phyloP scores from a whole-genome alignment of 2,113 vertebrate species.

The Neolamprologus devosi region DNA sequence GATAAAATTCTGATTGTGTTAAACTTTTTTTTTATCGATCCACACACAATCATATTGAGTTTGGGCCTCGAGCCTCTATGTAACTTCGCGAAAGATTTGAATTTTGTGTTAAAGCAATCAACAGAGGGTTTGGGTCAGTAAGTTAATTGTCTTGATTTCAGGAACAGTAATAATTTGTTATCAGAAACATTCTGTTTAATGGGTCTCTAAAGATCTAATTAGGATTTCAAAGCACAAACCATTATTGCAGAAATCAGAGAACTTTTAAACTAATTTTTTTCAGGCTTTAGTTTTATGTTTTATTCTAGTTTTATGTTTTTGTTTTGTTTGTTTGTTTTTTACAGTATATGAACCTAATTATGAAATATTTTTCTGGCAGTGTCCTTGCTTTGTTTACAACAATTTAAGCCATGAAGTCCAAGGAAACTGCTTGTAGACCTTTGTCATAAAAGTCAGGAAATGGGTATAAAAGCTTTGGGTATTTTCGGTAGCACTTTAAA shows the following conservation, averaged over 20 bases:
- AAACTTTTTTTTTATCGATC: not conserved
- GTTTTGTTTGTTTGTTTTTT: not conserved
- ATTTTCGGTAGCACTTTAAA: not conserved
- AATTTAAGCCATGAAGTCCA: not conserved
- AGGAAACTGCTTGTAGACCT: not conserved
- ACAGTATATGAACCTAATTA: not conserved
- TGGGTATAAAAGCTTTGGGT: not conserved
- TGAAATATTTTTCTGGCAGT: not conserved
- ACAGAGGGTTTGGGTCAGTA: not conserved
- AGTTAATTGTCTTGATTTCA: not conserved
- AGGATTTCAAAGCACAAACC: not conserved
- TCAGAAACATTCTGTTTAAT: not conserved
- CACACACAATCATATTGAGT: not conserved
- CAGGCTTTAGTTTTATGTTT: not conserved
- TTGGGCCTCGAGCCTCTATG: not conserved
- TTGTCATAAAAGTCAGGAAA: not conserved
- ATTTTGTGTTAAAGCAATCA: not conserved
- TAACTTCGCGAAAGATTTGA: fast-evolving
- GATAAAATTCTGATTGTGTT: not conserved
- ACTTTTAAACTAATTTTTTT: not conserved
- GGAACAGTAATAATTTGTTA: not conserved
- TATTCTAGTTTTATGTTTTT: not conserved
- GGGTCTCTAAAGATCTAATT: not conserved
- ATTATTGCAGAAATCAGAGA: not conserved
- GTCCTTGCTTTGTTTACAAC: not conserved